phyloP scores from a whole-genome alignment of 2,888 invertebrate species.

The Anarsia innoxiella region DNA sequence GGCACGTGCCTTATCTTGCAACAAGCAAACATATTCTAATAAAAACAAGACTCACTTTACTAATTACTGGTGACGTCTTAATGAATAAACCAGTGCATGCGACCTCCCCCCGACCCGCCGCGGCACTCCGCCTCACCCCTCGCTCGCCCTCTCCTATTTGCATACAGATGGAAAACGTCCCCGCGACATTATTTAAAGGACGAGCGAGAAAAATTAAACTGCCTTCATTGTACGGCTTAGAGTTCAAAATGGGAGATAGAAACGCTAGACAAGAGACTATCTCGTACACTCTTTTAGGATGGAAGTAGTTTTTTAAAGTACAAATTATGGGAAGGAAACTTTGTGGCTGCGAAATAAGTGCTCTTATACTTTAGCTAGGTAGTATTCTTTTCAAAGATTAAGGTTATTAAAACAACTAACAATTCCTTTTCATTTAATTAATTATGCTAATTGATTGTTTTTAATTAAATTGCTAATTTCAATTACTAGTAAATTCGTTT shows the following conservation, averaged over 20 bases:
- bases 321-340: neutral
- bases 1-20: too few species aligned
- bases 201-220: constrained; percentile 29
- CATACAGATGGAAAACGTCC: constrained; percentile 66
- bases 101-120: neutral
- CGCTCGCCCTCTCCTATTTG: constrained; percentile 41
- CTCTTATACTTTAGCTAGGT: neutral
- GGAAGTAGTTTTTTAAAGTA: neutral
- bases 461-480: too few species aligned
- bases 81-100: constrained; percentile 4
- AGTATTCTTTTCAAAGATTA: neutral
- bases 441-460: too few species aligned
- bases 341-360: neutral
- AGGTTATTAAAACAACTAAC: too few species aligned
- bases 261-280: neutral
- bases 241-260: constrained; percentile 15
- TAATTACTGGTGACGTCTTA: constrained; percentile 3
- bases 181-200: constrained; percentile 46
- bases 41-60: neutral
- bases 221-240: constrained; percentile 16
- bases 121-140: neutral
- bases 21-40: too few species aligned
- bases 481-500: too few species aligned
- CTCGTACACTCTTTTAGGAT: neutral
- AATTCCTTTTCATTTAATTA: too few species aligned